Conservation (phyloP, 23 tunicate genomes). For the Corella eumyota region DNA sequence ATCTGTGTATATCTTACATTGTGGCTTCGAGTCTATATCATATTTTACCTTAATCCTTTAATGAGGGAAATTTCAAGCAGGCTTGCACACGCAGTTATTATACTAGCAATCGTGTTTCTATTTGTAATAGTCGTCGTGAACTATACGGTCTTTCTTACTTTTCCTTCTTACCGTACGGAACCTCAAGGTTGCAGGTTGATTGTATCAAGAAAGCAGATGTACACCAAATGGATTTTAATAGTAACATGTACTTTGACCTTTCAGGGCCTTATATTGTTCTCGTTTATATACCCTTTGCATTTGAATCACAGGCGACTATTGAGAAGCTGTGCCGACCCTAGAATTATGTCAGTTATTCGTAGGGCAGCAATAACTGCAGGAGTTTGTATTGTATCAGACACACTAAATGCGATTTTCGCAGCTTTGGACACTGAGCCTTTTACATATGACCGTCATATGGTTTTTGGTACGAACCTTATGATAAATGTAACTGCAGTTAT, state of each 20-base stretch:
- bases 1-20: conserved; percentile 17
- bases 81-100: not conserved
- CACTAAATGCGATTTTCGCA: too few species aligned
- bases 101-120: conserved; percentile 3
- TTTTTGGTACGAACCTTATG: conserved; percentile 4
- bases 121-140: conserved; percentile 2
- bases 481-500: not conserved
- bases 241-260: conserved; percentile 10
- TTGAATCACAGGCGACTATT: conserved; percentile 1
- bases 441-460: conserved; percentile 1
- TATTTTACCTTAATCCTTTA: conserved; percentile 14
- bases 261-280: conserved; percentile 7
- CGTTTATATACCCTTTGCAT: conserved; percentile 14
- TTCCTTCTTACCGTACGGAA: conserved; percentile 4
- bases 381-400: too few species aligned
- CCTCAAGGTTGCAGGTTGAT: conserved; percentile 7
- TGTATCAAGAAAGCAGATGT: not conserved
- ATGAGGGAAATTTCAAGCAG: conserved; percentile 4
- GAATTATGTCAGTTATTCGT: conserved; percentile 2
- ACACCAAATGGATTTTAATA: conserved; percentile 4
- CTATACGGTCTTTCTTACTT: conserved; percentile 1
- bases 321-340: not conserved
- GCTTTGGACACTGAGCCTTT: not conserved
- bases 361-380: conserved; percentile 15
- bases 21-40: conserved; percentile 13